phyloP scores from a whole-genome alignment of 2,797 vertebrate genomes.

The Enteromius radiatus region DNA sequence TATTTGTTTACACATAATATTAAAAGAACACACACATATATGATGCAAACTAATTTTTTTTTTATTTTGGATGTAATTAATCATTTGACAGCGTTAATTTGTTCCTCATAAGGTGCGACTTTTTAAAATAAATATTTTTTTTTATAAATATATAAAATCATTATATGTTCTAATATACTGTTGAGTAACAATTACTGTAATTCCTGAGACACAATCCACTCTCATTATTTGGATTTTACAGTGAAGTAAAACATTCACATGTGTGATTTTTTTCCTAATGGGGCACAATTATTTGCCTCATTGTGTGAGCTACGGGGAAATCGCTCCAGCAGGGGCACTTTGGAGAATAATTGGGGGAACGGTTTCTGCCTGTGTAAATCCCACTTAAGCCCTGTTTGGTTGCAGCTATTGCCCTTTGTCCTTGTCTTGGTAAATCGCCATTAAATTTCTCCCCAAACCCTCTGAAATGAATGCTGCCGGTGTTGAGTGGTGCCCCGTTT shows the following conservation, averaged over 20 bases:
- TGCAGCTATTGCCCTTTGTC: constrained; percentile 64
- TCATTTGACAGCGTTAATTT: neutral
- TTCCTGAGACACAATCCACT: neutral
- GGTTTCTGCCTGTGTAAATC: constrained; percentile 64
- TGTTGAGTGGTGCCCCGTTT: constrained; percentile 59
- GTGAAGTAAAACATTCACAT: constrained; percentile 58
- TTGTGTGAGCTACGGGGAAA: constrained; percentile 65
- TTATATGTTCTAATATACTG: neutral
- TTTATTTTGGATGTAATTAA: no score
- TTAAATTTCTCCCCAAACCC: constrained; percentile 64
- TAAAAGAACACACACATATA: no score
- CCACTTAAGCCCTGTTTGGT: constrained; percentile 69
- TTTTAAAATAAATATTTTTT: neutral
- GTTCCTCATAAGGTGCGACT: neutral
- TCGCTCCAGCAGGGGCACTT: constrained; percentile 63
- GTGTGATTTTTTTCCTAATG: constrained; percentile 67
- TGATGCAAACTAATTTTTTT: no score
- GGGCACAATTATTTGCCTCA: constrained; percentile 63
- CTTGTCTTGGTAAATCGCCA: constrained; percentile 67
- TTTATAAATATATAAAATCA: neutral
- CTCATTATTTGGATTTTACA: constrained; percentile 1
- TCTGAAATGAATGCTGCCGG: constrained; percentile 32
- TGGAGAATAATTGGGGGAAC: constrained; percentile 65
- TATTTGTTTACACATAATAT: no score
- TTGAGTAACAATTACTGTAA: neutral